A percentile compares a stretch with the other conserved stretches of the same genome.
Conservation (phyloP, 37 sponge, comb jelly and placozoan species). For the Halisarca cf. caerulea region DNA sequence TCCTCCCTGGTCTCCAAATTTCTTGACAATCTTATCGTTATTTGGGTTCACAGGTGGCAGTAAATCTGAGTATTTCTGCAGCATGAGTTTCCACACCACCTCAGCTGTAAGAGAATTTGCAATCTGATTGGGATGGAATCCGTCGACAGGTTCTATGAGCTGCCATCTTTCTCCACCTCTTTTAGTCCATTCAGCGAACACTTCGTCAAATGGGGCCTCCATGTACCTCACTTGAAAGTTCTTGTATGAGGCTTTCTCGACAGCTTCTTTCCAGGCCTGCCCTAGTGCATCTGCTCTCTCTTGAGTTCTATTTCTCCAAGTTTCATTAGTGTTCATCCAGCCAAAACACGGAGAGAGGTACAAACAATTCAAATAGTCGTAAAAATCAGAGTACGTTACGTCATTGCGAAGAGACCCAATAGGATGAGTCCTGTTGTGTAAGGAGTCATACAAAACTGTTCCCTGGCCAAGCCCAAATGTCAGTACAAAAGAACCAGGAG, state of each 20-base stretch:
- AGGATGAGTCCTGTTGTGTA: constrained; percentile 82
- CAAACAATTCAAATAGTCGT: constrained; percentile 91
- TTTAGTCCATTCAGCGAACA: constrained; percentile 52
- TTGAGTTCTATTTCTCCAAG: constrained; percentile 80
- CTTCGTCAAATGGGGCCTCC: constrained; percentile 56
- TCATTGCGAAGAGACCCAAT: constrained; percentile 71
- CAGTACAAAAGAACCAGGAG: constrained; percentile 69
- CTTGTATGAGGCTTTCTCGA: constrained; percentile 57
- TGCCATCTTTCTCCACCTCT: constrained; percentile 76
- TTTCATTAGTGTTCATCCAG: constrained; percentile 90
- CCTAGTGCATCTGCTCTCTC: constrained; percentile 80
- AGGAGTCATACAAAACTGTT: constrained; percentile 74
- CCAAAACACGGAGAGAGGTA: constrained; percentile 91
- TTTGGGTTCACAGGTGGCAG: constrained; percentile 84
- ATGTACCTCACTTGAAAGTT: constrained; percentile 74
- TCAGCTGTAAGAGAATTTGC: constrained; percentile 69
- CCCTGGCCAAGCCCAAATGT: constrained; percentile 82
- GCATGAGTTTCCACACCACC: constrained; percentile 50
- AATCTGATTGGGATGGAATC: constrained; percentile 86
- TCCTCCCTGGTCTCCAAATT: constrained; percentile 90
- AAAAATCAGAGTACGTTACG: constrained; percentile 80
- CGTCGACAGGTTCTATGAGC: constrained; percentile 93
- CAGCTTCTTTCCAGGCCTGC: constrained; percentile 50
- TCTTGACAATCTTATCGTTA: constrained; percentile 71
- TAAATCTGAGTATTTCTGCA: constrained; percentile 41